Base-by-base conservation (phyloP, 1,140 invertebrate species). In the Drosophila orosa region DNA sequence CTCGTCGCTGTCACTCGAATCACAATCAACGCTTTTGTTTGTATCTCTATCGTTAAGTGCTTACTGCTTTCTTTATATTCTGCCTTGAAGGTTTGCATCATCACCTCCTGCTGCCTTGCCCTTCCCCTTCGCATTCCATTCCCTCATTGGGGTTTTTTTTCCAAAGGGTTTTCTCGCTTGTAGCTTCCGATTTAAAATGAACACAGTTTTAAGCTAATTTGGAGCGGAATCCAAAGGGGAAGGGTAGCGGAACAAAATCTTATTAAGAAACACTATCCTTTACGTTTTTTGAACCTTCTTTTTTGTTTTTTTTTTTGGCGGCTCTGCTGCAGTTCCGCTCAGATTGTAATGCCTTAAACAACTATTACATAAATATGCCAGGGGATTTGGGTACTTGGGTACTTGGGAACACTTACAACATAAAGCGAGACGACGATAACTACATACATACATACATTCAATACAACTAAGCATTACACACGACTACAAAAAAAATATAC, bases 11-110 rank as follows among this genome's bases (percentile, higher is more conserved):
- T 79, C 52, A 59, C 56, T 74, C 58, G 59, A 84, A 90, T 90
- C 85, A 85, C 85, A 90, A 90, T 90, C 75, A 86, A 86, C 86
- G 85, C 81, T 90, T 81, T 74, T 54, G 50, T 35, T 75, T 75
- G 39, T 63, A 65, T 68, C 22, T 10, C 63, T 47, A 74, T 69
- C 33, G 40, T 47, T 56, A 71, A 25, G 22, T 56, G 22, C 39
- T n/a, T 44, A 35, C 52, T 58, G 15, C 40, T 10, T 24, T 13
- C 42, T 2, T 9, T 24, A n/a, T 22, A 24, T 19, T 19, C 40
- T 42, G 17, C 4, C 2, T 9, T 54, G 57, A 77, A 40, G 37
- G 37, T 67, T 55, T 67, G 22, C 47, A 48, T 29, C 19, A 12
- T 62, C 59, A 48, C 56, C 54, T 45, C 7, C 40, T 25, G 15